Percentiles rank a stretch among this genome's conserved stretches.
phyloP scores from a whole-genome alignment of 2,797 vertebrate genomes.

The Adrianichthys oophorus region DNA sequence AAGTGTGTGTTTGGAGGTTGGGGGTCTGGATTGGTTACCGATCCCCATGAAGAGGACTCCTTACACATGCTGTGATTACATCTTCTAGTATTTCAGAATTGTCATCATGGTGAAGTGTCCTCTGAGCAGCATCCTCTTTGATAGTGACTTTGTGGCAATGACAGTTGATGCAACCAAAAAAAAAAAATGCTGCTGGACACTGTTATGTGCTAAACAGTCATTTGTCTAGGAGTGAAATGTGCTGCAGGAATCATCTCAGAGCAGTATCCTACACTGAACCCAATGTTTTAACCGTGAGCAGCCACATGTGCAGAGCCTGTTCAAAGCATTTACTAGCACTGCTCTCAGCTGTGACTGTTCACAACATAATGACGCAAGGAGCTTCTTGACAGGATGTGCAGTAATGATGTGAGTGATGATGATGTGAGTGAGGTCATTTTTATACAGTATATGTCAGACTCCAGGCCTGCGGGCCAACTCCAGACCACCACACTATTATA shows the following conservation, averaged over 20 bases:
- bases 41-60: no score
- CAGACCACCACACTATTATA: no score
- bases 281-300: background rate
- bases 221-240: background rate
- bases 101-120: conserved; percentile 2
- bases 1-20: no score
- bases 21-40: no score
- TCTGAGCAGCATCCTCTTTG: background rate
- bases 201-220: conserved; percentile 3
- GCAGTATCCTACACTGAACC: no score
- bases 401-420: background rate
- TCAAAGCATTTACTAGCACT: conserved; percentile 7
- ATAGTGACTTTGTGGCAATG: conserved; percentile 7
- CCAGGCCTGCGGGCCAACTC: background rate
- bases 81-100: background rate
- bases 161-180: background rate
- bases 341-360: conserved; percentile 13
- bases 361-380: background rate
- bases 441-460: background rate
- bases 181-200: background rate
- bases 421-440: background rate
- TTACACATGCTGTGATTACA: background rate
- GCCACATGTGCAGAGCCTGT: conserved; percentile 1
- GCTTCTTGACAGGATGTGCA: conserved; percentile 11
- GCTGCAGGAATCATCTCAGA: background rate